A percentile compares a stretch with the other conserved stretches of the same genome.
Evolutionary conservation across 2,888 invertebrate genomes (phyloP).

Genomic region (Crocallis elinguaria): DNA sequence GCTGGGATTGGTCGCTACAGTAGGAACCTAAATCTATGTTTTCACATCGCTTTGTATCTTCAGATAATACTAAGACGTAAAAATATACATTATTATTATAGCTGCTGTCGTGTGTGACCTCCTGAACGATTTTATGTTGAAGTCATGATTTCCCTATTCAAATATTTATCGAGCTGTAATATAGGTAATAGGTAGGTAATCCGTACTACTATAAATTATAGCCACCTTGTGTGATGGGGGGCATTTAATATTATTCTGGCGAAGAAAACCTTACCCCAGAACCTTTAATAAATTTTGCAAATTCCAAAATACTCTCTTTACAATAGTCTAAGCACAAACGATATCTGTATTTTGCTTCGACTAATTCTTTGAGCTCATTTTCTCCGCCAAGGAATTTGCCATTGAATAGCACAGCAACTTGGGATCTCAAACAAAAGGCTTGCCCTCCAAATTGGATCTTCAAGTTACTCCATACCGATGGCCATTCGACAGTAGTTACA

Average conservation of each 20-base stretch:
- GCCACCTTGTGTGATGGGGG: too few relatives aligned
- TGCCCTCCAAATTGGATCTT: slow-evolving; percentile 71
- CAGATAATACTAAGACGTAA: too few relatives aligned
- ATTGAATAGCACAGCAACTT: slow-evolving; percentile 79
- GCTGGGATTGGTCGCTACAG: too few relatives aligned
- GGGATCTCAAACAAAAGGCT: slow-evolving; percentile 70
- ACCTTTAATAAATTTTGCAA: slow-evolving; percentile 68
- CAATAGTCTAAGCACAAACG: slow-evolving; percentile 73
- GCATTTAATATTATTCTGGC: not conserved
- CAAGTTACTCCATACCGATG: slow-evolving; percentile 59
- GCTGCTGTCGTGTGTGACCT: too few relatives aligned
- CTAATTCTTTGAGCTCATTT: slow-evolving; percentile 69
- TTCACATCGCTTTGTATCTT: too few relatives aligned
- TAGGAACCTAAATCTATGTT: too few relatives aligned
- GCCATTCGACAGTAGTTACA: slow-evolving; percentile 72
- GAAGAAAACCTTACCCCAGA: slow-evolving; percentile 68
- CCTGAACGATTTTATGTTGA: too few relatives aligned
- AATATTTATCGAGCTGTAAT: too few relatives aligned
- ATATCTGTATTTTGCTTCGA: slow-evolving; percentile 75
- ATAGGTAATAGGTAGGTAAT: too few relatives aligned
- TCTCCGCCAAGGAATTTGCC: slow-evolving; percentile 82
- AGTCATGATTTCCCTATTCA: too few relatives aligned
- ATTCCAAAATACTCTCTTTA: slow-evolving; percentile 66
- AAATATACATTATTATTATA: too few relatives aligned
- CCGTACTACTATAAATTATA: too few relatives aligned